Conservation (phyloP, 2,113 vertebrate genomes). For the Rhea americana region DNA sequence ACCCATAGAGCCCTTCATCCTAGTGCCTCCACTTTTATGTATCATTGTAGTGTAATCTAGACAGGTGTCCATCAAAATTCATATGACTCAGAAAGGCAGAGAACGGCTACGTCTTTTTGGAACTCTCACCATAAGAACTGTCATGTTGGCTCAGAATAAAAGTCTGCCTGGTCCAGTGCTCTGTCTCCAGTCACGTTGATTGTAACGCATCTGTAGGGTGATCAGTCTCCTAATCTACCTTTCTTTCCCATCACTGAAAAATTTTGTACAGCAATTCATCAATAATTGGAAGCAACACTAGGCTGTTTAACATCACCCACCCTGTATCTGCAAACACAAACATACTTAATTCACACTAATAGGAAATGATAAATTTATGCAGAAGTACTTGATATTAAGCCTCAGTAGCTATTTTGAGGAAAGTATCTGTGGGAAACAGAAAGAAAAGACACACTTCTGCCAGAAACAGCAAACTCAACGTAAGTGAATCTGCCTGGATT, state of each 20-base stretch:
- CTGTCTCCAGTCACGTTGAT: not conserved
- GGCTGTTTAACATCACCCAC: not conserved
- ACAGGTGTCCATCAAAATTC: not conserved
- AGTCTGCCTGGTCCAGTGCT: not conserved
- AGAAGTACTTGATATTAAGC: not conserved
- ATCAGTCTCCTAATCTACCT: not conserved
- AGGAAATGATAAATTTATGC: not conserved
- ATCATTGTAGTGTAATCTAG: not conserved
- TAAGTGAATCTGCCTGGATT: not conserved
- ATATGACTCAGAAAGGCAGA: not conserved
- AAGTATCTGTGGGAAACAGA: not conserved
- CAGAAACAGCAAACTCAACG: constrained; percentile 16
- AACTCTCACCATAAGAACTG: not conserved
- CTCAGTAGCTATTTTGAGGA: constrained; percentile 7
- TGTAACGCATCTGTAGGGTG: not conserved
- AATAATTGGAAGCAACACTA: not conserved
- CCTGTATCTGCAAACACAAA: not conserved
- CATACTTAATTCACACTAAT: not conserved
- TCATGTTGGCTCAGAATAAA: not conserved
- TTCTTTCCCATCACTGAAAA: not conserved
- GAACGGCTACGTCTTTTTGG: not conserved
- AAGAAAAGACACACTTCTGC: not conserved
- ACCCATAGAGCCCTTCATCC: not conserved
- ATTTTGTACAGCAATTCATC: not conserved
- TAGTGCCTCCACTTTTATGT: not conserved